These are phyloP conservation scores for Prosopocoilus inquinatus DNA, from an alignment of 2,888 invertebrate genomes.

Conservation along the genomic window DNA sequence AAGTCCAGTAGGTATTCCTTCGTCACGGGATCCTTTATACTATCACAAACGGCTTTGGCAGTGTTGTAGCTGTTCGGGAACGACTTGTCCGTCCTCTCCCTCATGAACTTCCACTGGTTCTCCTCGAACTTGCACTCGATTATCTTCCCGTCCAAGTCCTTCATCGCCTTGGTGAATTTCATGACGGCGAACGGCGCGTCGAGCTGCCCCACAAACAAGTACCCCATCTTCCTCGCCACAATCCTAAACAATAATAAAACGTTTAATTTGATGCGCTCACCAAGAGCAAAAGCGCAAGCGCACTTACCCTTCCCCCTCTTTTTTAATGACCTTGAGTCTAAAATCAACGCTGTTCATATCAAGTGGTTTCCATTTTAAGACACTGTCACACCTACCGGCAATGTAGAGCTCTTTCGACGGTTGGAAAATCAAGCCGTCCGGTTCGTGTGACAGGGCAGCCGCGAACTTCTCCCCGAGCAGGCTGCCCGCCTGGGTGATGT, in stretches of 20 bases:
- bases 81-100: constrained; percentile 94
- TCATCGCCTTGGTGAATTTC: constrained; percentile 75
- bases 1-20: constrained; percentile 74
- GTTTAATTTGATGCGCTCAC: constrained; percentile 7
- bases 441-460: constrained; percentile 83
- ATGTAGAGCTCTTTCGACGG: constrained; percentile 84
- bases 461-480: constrained; percentile 84
- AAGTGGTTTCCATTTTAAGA: constrained; percentile 97
- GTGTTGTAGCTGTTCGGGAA: constrained; percentile 89
- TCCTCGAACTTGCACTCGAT: constrained; percentile 89
- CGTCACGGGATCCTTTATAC: constrained; percentile 82
- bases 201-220: constrained; percentile 75
- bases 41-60: constrained; percentile 81
- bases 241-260: constrained; percentile 55
- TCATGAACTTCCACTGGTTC: constrained; percentile 87
- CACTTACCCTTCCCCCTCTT: constrained; percentile 70
- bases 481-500: constrained; percentile 66
- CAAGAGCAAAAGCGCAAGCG: constrained; percentile 15
- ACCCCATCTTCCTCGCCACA: constrained; percentile 65
- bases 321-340: constrained; percentile 74
- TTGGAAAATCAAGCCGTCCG: constrained; percentile 97
- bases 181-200: constrained; percentile 69
- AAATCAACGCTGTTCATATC: constrained; percentile 96
- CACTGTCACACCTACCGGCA: constrained; percentile 76
- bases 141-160: constrained; percentile 86